These are phyloP conservation scores for Echinarachnius parma DNA, from an alignment of 53 echinoderm and acorn worm species.

Conservation along the genomic window DNA sequence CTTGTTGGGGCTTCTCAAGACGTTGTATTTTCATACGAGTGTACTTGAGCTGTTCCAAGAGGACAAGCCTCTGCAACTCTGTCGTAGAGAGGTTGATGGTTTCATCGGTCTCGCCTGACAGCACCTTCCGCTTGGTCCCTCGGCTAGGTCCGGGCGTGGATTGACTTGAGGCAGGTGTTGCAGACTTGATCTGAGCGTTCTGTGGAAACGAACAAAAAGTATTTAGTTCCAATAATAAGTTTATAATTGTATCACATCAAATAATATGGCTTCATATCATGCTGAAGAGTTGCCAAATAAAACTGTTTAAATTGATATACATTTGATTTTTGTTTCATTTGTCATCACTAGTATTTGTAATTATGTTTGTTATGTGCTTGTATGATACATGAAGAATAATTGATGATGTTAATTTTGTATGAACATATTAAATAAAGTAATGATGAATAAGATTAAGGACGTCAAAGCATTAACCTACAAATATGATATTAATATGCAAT, in stretches of 20 bases:
- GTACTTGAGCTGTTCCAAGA: slow-evolving; percentile 24
- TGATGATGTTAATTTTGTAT: slow-evolving; percentile 3
- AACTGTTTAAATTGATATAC: too few relatives aligned
- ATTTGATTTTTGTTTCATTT: too few relatives aligned
- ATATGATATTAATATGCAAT: too few relatives aligned
- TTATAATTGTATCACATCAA: background rate
- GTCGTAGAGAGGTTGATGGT: slow-evolving; percentile 24
- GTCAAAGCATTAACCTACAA: too few relatives aligned
- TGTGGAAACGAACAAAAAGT: background rate
- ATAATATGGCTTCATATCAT: too few relatives aligned
- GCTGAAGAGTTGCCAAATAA: too few relatives aligned
- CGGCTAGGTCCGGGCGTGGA: slow-evolving; percentile 7
- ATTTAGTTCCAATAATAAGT: background rate
- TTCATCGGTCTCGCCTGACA: slow-evolving; percentile 27
- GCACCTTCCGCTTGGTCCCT: slow-evolving; percentile 29
- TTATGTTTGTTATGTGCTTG: too few relatives aligned
- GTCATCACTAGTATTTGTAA: too few relatives aligned
- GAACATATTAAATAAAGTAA: background rate
- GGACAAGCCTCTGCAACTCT: slow-evolving; percentile 39
- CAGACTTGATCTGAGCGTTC: background rate
- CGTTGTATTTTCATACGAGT: slow-evolving; percentile 41
- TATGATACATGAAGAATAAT: too few relatives aligned
- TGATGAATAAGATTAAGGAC: too few relatives aligned
- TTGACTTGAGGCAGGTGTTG: background rate
- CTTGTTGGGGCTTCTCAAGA: slow-evolving; percentile 13